Percentiles rank a stretch among this genome's conserved stretches.
Conservation (phyloP, 2,888 invertebrate species). For the Scaptomyza polygonia region DNA sequence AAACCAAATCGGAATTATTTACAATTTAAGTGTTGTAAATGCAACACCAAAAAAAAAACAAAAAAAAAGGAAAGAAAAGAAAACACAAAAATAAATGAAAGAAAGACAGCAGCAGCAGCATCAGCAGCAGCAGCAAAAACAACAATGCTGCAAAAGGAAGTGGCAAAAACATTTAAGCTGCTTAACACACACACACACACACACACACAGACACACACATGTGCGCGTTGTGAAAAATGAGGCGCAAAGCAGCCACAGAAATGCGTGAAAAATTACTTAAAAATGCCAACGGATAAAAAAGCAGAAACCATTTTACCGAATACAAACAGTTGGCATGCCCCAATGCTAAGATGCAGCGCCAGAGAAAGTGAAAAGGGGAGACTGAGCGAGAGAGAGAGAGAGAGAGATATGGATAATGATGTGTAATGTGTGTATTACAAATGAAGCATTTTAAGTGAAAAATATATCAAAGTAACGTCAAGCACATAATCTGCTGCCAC, state of each 20-base stretch:
- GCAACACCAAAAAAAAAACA: slow-evolving; percentile 52
- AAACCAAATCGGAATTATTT: slow-evolving; percentile 73
- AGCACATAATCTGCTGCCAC: slow-evolving; percentile 3
- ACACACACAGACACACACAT: slow-evolving; percentile 30
- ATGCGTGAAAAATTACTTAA: slow-evolving; percentile 80
- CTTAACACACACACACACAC: slow-evolving; percentile 68
- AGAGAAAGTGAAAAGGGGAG: slow-evolving; percentile 12
- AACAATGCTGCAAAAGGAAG: slow-evolving; percentile 59
- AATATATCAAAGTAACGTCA: slow-evolving; percentile 30
- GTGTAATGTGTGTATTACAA: slow-evolving; percentile 45
- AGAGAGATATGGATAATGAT: slow-evolving; percentile 11
- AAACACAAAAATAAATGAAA: background rate
- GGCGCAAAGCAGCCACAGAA: slow-evolving; percentile 80
- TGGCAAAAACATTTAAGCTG: slow-evolving; percentile 74
- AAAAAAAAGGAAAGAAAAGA: slow-evolving; percentile 8
- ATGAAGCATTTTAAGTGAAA: slow-evolving; percentile 56
- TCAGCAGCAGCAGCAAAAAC: slow-evolving; percentile 30
- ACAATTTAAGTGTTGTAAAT: slow-evolving; percentile 79
- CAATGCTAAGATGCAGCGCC: slow-evolving; percentile 23
- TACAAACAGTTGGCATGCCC: slow-evolving; percentile 59
- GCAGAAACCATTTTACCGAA: slow-evolving; percentile 60
- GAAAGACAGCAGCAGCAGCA: slow-evolving; percentile 19
- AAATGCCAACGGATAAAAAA: slow-evolving; percentile 77
- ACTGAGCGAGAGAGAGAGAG: background rate
- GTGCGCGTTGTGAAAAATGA: slow-evolving; percentile 68